phyloP scores from a whole-genome alignment of 2,113 vertebrate species.

The Ginglymostoma cirratum region DNA sequence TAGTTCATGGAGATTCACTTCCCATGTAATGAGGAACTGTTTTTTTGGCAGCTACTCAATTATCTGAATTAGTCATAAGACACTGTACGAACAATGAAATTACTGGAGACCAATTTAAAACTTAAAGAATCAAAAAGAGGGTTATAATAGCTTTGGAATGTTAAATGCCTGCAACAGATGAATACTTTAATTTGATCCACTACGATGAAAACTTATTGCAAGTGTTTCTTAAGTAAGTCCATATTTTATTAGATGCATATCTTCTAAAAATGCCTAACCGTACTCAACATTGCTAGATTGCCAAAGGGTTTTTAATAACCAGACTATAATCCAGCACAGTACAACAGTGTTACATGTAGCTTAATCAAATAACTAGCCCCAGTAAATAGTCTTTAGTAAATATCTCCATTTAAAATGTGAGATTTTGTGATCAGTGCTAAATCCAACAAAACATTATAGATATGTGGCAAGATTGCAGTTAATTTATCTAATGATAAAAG shows the following conservation, averaged over 20 bases:
- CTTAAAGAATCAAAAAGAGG: neutral
- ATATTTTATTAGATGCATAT: slow-evolving; percentile 30
- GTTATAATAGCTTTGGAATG: neutral
- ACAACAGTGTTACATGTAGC: neutral
- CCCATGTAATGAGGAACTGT: neutral
- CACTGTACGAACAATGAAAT: neutral
- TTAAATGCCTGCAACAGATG: neutral
- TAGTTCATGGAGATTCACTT: neutral
- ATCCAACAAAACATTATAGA: neutral
- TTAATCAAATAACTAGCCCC: neutral
- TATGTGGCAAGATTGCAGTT: neutral
- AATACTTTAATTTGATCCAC: neutral
- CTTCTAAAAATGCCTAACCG: neutral
- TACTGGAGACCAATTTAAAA: neutral
- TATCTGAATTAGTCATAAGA: neutral
- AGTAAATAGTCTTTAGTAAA: neutral
- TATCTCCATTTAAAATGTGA: neutral
- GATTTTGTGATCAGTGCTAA: neutral
- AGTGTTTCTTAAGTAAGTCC: neutral
- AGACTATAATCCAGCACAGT: neutral
- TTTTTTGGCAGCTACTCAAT: neutral
- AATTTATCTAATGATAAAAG: neutral
- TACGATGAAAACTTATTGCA: neutral
- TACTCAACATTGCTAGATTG: neutral
- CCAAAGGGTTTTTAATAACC: neutral